Percentiles rank a stretch among this genome's conserved stretches.
phyloP scores from a whole-genome alignment of 2,888 invertebrate genomes.

The Lobophora halterata region DNA sequence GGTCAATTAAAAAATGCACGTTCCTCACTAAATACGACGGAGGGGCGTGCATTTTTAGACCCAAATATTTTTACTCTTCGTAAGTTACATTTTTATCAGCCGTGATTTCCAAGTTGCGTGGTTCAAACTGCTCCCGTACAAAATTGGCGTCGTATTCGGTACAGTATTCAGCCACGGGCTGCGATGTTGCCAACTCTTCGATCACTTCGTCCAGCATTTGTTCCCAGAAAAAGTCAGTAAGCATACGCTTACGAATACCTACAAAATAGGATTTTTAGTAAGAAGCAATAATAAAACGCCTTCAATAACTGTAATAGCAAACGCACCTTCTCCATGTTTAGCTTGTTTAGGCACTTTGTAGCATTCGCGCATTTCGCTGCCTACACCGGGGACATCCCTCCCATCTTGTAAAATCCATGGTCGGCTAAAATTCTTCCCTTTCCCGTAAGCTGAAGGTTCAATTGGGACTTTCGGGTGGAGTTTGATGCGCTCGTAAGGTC shows the following conservation, averaged over 20 bases:
- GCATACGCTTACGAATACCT: slow-evolving; percentile 69
- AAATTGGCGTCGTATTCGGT: slow-evolving; percentile 70
- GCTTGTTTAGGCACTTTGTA: slow-evolving; percentile 54
- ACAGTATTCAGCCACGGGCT: slow-evolving; percentile 62
- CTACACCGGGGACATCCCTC: slow-evolving; percentile 51
- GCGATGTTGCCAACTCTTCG: slow-evolving; percentile 61
- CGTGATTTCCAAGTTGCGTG: slow-evolving; percentile 58
- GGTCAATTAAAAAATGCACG: no score
- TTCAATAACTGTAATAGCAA: slow-evolving; percentile 2
- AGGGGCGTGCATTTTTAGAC: no score
- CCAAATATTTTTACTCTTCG: no score
- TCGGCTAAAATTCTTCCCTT: slow-evolving; percentile 62
- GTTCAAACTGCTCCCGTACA: slow-evolving; percentile 59
- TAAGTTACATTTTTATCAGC: slow-evolving; percentile 61
- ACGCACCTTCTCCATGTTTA: slow-evolving; percentile 48
- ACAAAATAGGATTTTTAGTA: slow-evolving; percentile 9
- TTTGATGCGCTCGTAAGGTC: slow-evolving; percentile 60
- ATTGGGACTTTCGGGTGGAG: slow-evolving; percentile 64
- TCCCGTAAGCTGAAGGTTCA: slow-evolving; percentile 66
- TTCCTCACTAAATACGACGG: no score
- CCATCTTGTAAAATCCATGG: slow-evolving; percentile 74
- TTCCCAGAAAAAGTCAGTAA: slow-evolving; percentile 74
- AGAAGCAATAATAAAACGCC: background rate
- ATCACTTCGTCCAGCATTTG: slow-evolving; percentile 76
- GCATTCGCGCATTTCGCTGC: slow-evolving; percentile 64